Percentiles rank a stretch among this genome's conserved stretches.
These are phyloP conservation scores for Trichomalopsis sarcophagae DNA, from an alignment of 1,140 invertebrate species.

Conservation along the genomic window DNA sequence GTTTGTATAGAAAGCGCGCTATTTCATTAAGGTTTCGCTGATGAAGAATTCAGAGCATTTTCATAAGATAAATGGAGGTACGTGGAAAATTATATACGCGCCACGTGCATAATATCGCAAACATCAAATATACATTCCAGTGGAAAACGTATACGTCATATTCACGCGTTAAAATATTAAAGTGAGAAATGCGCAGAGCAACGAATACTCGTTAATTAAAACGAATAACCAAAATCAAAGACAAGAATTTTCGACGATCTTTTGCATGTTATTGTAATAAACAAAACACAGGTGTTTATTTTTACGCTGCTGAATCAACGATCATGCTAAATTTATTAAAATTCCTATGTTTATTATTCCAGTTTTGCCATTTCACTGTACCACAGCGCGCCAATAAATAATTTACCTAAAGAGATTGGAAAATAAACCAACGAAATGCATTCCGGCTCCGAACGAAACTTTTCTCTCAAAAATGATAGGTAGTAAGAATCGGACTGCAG, in stretches of 20 bases:
- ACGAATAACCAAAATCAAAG: neutral
- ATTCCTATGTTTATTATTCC: neutral
- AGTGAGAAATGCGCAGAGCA: neutral
- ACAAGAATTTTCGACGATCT: neutral
- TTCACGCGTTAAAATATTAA: neutral
- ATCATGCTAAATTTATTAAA: neutral
- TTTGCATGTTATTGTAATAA: neutral
- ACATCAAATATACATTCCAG: conserved; percentile 35
- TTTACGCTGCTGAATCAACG: neutral
- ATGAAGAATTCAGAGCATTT: conserved; percentile 30
- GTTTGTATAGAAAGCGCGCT: neutral
- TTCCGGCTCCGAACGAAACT: neutral
- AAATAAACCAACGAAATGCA: neutral
- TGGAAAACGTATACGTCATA: neutral
- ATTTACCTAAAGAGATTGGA: neutral
- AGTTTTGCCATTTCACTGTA: neutral
- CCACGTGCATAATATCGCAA: conserved; percentile 14
- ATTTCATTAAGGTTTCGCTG: conserved; percentile 8
- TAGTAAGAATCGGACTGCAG: neutral
- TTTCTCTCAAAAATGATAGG: neutral
- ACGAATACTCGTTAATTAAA: neutral
- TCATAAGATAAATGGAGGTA: conserved; percentile 28
- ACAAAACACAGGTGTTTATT: neutral
- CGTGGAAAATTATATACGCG: neutral
- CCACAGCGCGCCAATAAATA: neutral